Evolutionary conservation across 2,888 invertebrate genomes (phyloP), one percentile per base, ranked within the genome.

Genomic region (Calephelis perditalis): DNA sequence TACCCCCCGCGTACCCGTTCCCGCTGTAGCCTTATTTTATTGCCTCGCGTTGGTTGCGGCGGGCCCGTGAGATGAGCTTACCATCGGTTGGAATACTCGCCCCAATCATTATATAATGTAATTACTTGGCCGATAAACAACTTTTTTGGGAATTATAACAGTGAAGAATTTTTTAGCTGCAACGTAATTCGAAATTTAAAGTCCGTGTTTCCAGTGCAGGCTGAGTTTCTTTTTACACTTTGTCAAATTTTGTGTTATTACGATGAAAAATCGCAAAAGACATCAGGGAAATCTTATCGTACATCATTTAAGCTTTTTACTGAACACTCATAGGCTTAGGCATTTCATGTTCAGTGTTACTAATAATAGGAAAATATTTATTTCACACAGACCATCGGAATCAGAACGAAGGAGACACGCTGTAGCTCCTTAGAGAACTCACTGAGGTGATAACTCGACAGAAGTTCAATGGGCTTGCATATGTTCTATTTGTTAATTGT

Each of bases 51-150:
- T 79, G 74, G 76, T 71, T 73, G 78, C 73, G 77, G 78, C 75
- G 74, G 81, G 81, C 84, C 83, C 84, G 82, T 82, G 75, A 86
- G 85, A 84, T 85, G 86, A 82, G 83, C 75, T 80, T 78, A 78
- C 81, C 79, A 74, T 77, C 77, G 77, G 72, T 74, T 73, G 75
- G 72, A 52, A 69, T 78, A 82, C 82, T 83, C 81, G 79, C 78
- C 80, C 80, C 79, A 78, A 82, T 85, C 82, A 85, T 86, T 88
- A 86, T 84, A 86, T 84, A 78, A 84, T 83, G 83, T 86, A 87
- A 89, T 88, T 87, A 87, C 86, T 87, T 84, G 75, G 76, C 75
- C 74, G 70, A 77, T 78, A 81, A 80, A 81, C 77, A 76, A 71
- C 72, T 80, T 81, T 84, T 86, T 82, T 77, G 75, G 74, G 73